A percentile compares a stretch with the other conserved stretches of the same genome.
Conservation (phyloP, 2,113 vertebrate genomes). For the Antechinus flavipes region DNA sequence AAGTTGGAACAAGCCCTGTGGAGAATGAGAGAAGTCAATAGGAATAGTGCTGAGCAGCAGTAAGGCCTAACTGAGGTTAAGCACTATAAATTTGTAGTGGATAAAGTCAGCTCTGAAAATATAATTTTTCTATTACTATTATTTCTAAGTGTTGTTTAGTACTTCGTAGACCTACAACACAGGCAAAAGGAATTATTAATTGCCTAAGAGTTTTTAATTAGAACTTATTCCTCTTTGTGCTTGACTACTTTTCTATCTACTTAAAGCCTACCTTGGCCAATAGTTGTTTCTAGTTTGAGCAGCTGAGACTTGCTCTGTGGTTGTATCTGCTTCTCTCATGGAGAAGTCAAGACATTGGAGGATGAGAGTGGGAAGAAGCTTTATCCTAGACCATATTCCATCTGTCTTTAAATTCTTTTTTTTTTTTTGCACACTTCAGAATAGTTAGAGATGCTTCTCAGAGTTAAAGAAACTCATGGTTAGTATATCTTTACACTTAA, state of each 20-base stretch:
- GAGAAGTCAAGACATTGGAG: background rate
- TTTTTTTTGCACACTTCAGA: background rate
- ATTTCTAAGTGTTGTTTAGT: background rate
- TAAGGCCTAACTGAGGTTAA: background rate
- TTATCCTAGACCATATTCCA: background rate
- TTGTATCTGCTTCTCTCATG: background rate
- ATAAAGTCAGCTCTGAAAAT: background rate
- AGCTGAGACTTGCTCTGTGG: background rate
- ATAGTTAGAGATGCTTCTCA: background rate
- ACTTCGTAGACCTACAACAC: background rate
- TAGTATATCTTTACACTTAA: background rate
- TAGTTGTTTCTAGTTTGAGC: background rate
- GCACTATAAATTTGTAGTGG: background rate
- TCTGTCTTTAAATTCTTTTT: background rate
- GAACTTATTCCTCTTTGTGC: background rate
- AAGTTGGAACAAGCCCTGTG: background rate
- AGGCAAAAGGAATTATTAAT: background rate
- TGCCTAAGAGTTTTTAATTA: background rate
- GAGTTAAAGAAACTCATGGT: background rate
- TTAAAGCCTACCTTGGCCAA: background rate
- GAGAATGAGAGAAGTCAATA: background rate
- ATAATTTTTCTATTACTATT: no score
- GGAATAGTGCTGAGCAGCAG: background rate
- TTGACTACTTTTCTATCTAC: background rate
- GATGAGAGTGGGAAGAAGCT: background rate